These are phyloP conservation scores for Steromphala cineraria DNA, from an alignment of 2,888 invertebrate species.

Conservation along the genomic window DNA sequence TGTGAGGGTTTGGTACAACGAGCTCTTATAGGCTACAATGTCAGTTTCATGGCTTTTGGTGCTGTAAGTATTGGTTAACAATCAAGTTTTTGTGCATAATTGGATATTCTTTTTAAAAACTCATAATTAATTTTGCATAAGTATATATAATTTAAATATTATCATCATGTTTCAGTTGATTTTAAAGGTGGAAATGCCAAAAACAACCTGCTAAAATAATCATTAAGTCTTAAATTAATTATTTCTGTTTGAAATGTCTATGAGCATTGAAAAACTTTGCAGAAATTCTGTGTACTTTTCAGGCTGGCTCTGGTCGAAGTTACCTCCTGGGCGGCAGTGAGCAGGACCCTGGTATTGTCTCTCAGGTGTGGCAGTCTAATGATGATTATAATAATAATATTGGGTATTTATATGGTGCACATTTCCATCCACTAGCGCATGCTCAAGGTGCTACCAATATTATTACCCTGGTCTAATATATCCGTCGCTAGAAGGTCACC, in stretches of 20 bases:
- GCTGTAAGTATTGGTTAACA: conserved; percentile 56
- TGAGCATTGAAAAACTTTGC: background rate
- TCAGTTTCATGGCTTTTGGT: conserved; percentile 66
- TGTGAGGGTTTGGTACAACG: conserved; percentile 65
- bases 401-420: no score
- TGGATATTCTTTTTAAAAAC: no score
- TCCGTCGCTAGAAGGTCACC: no score
- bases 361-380: conserved; percentile 54
- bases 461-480: no score
- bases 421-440: no score
- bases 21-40: conserved; percentile 70
- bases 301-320: conserved; percentile 70
- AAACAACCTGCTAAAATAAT: background rate
- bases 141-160: no score
- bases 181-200: background rate
- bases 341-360: conserved; percentile 67
- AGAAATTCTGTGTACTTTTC: conserved; percentile 2
- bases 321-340: conserved; percentile 67
- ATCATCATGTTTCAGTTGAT: background rate
- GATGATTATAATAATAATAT: no score
- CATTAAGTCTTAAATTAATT: background rate
- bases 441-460: no score
- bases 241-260: background rate
- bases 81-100: no score
- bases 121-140: no score